Conservation (phyloP, 23 tunicate species). For the Halocynthia aurantium region DNA sequence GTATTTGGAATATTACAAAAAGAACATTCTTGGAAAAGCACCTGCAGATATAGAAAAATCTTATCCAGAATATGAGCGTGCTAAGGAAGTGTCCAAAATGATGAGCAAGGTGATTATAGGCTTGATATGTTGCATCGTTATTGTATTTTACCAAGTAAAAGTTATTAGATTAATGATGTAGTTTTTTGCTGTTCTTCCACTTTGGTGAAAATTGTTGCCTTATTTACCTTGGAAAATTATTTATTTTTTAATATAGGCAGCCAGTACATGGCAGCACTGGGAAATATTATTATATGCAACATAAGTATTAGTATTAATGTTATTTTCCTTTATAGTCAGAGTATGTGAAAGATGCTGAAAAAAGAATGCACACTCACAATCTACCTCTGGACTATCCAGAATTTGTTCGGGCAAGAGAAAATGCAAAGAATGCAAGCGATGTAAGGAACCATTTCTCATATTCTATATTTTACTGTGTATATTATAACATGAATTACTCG, state of each 20-base stretch:
- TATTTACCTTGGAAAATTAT: background rate
- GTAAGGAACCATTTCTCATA: slow-evolving; percentile 13
- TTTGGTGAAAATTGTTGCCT: background rate
- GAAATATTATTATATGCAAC: no score
- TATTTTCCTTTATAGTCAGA: slow-evolving; percentile 32
- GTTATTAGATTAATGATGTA: background rate
- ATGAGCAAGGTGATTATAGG: slow-evolving; percentile 63
- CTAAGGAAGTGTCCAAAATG: slow-evolving; percentile 43
- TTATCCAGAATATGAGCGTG: slow-evolving; percentile 85
- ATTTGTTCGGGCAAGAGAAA: slow-evolving; percentile 35
- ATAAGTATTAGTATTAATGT: background rate
- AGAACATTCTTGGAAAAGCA: slow-evolving; percentile 62
- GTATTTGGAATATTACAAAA: slow-evolving; percentile 51
- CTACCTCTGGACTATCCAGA: slow-evolving; percentile 46
- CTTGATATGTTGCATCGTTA: background rate
- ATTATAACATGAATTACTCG: background rate
- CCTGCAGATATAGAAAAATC: slow-evolving; percentile 55
- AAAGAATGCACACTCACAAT: slow-evolving; percentile 47
- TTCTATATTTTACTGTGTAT: background rate
- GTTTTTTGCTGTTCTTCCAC: background rate
- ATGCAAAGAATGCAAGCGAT: slow-evolving; percentile 59
- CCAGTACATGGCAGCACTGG: no score
- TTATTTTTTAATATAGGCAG: background rate
- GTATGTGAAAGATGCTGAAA: slow-evolving; percentile 67
- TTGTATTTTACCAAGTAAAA: background rate